A percentile compares a stretch with the other conserved stretches of the same genome.
Conservation (phyloP, 2,113 vertebrate species). For the human (Homo sapiens) region GRCh38 chr3:22007001-22007500, state of each 20-base stretch:
- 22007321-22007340: background rate
- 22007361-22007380: background rate
- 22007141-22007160: fast-evolving
- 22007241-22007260: background rate
- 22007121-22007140: too few species aligned
- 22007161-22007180: background rate
- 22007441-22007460: background rate
- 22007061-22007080: background rate
- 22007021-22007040: background rate
- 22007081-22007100: background rate
- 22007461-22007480: background rate
- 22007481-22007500: background rate
- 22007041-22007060: background rate
- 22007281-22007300: background rate
- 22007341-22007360: background rate
- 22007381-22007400: background rate
- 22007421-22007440: background rate
- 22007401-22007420: background rate
- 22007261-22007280: background rate
- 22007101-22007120: background rate
- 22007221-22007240: background rate
- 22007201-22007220: background rate
- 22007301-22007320: background rate
- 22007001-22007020: background rate
- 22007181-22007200: background rate